Percentiles rank a stretch among this genome's conserved stretches.
phyloP scores from a whole-genome alignment of 1,140 invertebrate species.

The Penaeus japonicus region DNA sequence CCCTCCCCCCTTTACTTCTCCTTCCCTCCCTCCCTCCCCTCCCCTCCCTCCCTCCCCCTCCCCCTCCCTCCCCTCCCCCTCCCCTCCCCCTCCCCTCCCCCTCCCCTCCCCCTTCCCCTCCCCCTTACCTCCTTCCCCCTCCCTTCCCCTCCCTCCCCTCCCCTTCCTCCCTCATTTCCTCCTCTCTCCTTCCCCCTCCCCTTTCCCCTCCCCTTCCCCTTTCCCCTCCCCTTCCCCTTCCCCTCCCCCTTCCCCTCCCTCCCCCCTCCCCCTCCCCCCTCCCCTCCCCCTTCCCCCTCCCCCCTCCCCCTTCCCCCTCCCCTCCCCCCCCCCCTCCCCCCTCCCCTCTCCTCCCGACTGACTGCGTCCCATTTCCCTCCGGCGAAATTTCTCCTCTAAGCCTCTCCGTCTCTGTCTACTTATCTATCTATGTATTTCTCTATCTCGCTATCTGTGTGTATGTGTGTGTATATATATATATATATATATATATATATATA shows the following conservation, averaged over 20 bases:
- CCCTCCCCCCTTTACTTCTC: neutral
- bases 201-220: neutral
- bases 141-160: neutral
- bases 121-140: neutral
- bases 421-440: neutral
- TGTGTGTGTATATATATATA: too few relatives aligned
- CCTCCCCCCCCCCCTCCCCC: neutral
- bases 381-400: neutral
- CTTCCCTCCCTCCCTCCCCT: neutral
- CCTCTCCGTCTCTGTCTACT: slow-evolving; percentile 4
- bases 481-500: too few relatives aligned
- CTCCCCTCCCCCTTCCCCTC: neutral
- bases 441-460: too few relatives aligned
- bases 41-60: neutral
- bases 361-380: neutral
- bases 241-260: too few relatives aligned
- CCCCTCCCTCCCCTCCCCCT: neutral
- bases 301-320: neutral
- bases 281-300: neutral
- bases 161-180: neutral
- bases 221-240: neutral
- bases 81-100: neutral
- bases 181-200: neutral
- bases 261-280: neutral
- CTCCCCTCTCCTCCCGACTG: neutral